Percentiles rank a stretch among this genome's conserved stretches.
phyloP scores from a whole-genome alignment of 2,888 invertebrate species.

The Aphrophora alni region DNA sequence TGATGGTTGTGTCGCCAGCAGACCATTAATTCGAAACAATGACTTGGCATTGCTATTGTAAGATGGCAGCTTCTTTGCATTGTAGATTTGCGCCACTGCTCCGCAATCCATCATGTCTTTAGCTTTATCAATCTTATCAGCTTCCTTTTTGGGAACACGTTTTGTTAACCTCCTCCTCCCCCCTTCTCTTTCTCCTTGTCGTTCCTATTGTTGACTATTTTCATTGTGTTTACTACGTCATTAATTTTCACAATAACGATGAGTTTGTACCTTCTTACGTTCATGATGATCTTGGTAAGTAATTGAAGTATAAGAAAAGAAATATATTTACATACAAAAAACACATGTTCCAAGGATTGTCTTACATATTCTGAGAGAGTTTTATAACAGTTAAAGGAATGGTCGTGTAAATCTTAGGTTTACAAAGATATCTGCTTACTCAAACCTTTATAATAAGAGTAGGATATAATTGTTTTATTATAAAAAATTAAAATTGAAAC shows the following conservation, averaged over 20 bases:
- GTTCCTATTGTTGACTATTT: neutral
- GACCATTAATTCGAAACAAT: slow-evolving; percentile 6
- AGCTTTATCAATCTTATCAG: slow-evolving; percentile 9
- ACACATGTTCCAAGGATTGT: too few species aligned
- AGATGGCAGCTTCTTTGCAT: slow-evolving; percentile 9
- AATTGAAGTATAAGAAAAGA: neutral
- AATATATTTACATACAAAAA: too few species aligned
- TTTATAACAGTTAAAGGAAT: too few species aligned
- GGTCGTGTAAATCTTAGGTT: too few species aligned
- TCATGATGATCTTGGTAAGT: neutral
- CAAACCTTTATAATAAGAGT: too few species aligned
- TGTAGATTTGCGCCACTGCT: neutral
- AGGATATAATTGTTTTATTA: too few species aligned
- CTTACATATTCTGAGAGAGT: too few species aligned
- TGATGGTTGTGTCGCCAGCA: neutral
- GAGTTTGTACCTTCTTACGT: neutral
- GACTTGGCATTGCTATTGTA: neutral
- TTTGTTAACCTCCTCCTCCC: neutral
- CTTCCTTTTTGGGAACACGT: slow-evolving; percentile 9
- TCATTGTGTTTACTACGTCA: neutral
- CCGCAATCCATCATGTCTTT: neutral
- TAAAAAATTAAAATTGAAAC: too few species aligned
- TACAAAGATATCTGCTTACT: too few species aligned
- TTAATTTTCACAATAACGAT: neutral
- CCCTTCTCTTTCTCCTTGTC: neutral